Conservation (phyloP, 2,797 vertebrate species). For the Loris lydekkerianus region DNA sequence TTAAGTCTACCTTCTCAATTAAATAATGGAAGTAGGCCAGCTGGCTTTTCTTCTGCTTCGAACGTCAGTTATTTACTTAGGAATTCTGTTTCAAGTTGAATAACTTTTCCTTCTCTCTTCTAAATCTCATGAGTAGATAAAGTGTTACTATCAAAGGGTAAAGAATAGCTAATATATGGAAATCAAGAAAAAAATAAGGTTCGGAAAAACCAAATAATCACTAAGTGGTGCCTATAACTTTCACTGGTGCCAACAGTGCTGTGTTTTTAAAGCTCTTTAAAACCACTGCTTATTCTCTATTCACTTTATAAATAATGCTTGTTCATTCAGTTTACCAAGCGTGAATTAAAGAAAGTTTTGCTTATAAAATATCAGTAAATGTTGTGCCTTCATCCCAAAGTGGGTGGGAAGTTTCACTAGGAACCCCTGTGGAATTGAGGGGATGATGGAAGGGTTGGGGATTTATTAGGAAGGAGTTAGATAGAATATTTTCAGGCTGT, state of each 20-base stretch:
- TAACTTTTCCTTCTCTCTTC: conserved; percentile 46
- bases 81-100: conserved; percentile 38
- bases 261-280: not conserved
- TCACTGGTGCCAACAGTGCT: not conserved
- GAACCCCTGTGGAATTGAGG: not conserved
- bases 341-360: not conserved
- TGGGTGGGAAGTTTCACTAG: not conserved
- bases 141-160: not conserved
- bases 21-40: not conserved
- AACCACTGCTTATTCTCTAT: not conserved
- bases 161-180: not conserved
- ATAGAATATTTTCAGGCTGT: not conserved
- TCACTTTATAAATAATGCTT: not conserved
- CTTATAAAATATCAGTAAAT: conserved; percentile 30
- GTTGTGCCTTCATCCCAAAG: not conserved
- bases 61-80: conserved; percentile 42
- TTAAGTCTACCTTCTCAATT: not conserved
- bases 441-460: no score
- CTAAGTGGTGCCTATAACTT: not conserved
- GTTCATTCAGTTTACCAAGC: not conserved
- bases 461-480: not conserved
- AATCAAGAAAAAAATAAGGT: not conserved
- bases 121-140: not conserved
- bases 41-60: conserved; percentile 34
- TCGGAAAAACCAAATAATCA: conserved; percentile 44